Evolutionary conservation across 2,888 invertebrate species (phyloP).

Genomic region (Cephus spinipes): DNA sequence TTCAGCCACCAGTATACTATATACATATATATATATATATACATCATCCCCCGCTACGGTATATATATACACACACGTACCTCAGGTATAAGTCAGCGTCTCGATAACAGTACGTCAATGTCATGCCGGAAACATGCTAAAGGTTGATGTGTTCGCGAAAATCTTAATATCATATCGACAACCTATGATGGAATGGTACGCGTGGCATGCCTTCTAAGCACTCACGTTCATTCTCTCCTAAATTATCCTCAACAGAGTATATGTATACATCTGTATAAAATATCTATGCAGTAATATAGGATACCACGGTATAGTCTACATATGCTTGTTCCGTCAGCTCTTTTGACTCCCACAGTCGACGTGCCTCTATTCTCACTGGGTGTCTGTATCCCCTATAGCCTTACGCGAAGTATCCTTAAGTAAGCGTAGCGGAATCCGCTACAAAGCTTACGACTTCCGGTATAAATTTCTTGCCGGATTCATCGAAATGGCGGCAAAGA

Average conservation of each 20-base stretch:
- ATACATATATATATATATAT: neutral
- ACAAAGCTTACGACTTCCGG: neutral
- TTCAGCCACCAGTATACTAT: neutral
- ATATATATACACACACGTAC: neutral
- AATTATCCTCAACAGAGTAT: neutral
- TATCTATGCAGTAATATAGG: neutral
- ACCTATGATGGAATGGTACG: neutral
- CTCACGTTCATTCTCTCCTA: neutral
- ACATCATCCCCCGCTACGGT: neutral
- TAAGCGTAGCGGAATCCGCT: neutral
- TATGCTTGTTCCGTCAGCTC: no score
- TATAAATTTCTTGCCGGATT: neutral
- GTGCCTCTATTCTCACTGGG: neutral
- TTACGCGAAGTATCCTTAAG: neutral
- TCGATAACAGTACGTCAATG: constrained; percentile 47
- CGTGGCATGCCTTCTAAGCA: neutral
- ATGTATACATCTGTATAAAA: neutral
- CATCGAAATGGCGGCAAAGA: neutral
- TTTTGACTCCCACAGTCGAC: no score
- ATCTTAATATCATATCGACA: constrained; percentile 8
- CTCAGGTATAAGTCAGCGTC: constrained; percentile 12
- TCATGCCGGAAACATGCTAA: constrained; percentile 32
- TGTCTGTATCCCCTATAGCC: neutral
- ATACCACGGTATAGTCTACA: neutral
- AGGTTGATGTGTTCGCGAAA: neutral